Base-by-base conservation (phyloP, 1,140 invertebrate species). In the Cecropterus lyciades region DNA sequence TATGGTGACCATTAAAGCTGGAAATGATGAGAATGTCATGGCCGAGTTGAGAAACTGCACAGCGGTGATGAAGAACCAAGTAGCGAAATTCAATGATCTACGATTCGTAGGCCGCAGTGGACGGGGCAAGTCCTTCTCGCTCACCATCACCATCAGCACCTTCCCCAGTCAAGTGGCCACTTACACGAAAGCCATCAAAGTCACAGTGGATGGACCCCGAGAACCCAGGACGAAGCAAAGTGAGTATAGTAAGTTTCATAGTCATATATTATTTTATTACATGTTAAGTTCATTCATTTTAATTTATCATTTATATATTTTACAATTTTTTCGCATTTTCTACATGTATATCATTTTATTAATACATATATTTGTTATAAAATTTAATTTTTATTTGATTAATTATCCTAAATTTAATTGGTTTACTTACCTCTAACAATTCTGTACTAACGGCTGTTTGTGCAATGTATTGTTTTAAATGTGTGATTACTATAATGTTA, bases 71-170 rank as follows among this genome's bases (percentile, higher is more conserved):
- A 99, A 99, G 93, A 98, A 98, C 81, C 97, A 98, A 93, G 96
- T 99, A 45, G 98, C 98, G 15, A 99, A 99, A 92, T 99, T 99
- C 93, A 99, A 98, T 79, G 99, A 99, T 94, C 94, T 99, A 0
- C 93, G 99, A 82, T 99, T 99, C 89, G 98, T 99, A 30, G 98
- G 98, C 6, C 93, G 98, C 46, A 98, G 97, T 66, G 98, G 98
- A 6, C 94, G 98, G 90, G 98, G 98, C 17, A 99, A 99, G 88
- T 98, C 86, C 0, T 99, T 99, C 92, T 98, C 97, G 24, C 94
- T 99, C 72, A 99, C 98, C 51, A 99, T 99, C 82, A 98, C 98
- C 14, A 95, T 99, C 71, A 96, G 95, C 72, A 97, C 97, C 9
- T 96, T 95, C 74, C 98, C 98, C 49, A 96, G 96, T 42, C 98